Base-by-base conservation (phyloP, 2,797 vertebrate species). In the Melanotaenia parkinsoni region DNA sequence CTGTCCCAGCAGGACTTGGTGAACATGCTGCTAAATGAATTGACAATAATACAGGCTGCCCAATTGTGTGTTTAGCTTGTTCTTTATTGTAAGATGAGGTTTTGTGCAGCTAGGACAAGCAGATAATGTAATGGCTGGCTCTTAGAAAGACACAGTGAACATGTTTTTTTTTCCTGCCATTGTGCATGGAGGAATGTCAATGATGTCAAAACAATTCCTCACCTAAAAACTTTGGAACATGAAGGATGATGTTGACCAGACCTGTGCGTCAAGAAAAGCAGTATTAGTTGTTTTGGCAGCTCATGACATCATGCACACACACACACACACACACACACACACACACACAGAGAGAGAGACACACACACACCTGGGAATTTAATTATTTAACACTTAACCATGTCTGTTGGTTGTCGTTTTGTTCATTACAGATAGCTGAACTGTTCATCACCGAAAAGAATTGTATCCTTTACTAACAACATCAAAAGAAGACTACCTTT, bases 381-480 rank as follows among this genome's bases (percentile, higher is more conserved):
- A 66, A 67, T 79, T 30, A 67, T 82, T 79, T 26, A 24, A 77
- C 53, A 6, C 28, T 57, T 74, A 82, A 75, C 59, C 40, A 14
- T 73, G 45, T 76, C 58, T 22, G 70, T 59, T 79, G 18, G 35
- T 66, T 86, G 74, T 61, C 84, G 76, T 73, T 79, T 16, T 90
- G 24, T 91, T 61, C 76, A 81, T 91, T 85, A 43, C 92, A 95
- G 95, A 95, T 95, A 59, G 95, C 94, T 70, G 94, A 95, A 76
- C 93, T 95, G 79, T 95, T 95, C 90, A 95, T 95, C 86, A 87
- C 90, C 26, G 93, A 95, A 85, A 95, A 95, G 86, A 95, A 95
- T 40, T 95, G 95, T 95, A 95, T 95, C 94, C 94, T 95, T 94
- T 90, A 7, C 64, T 6, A 13, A 57, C 37, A 60, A 66, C 65